These are phyloP conservation scores for Schmidtea mediterranea DNA, from an alignment of 1,140 invertebrate species.

Conservation along the genomic window DNA sequence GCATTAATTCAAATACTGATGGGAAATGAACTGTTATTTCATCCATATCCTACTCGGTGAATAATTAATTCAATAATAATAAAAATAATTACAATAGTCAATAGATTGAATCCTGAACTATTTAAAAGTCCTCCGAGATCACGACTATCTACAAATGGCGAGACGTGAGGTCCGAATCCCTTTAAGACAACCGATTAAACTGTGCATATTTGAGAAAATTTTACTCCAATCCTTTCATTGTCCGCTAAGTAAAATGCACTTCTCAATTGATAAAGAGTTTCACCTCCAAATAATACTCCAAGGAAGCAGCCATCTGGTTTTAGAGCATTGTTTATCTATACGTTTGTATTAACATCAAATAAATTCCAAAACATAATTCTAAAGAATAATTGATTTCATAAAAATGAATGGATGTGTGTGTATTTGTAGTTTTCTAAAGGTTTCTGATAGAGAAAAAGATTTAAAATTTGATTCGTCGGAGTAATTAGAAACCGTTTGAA, in stretches of 20 bases:
- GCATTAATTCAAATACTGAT: constrained; percentile 3
- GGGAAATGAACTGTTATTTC: constrained; percentile 1
- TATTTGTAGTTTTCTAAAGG: no score
- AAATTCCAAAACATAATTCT: no score
- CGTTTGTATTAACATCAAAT: no score
- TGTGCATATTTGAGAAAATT: no score
- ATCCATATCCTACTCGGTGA: not conserved
- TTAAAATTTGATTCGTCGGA: no score
- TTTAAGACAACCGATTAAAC: no score
- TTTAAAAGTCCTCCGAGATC: constrained; percentile 53
- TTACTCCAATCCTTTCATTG: constrained; percentile 37
- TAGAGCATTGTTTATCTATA: constrained; percentile 33
- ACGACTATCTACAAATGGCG: constrained; percentile 56
- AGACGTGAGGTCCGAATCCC: constrained; percentile 69
- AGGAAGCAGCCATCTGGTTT: constrained; percentile 74
- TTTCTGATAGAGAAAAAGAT: no score
- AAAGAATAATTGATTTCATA: no score
- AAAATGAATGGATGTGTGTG: no score
- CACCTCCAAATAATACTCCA: constrained; percentile 75
- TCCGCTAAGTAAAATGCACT: constrained; percentile 76
- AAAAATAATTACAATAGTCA: no score
- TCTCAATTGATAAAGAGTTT: constrained; percentile 67
- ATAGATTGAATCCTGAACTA: constrained; percentile 61
- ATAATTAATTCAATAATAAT: no score
- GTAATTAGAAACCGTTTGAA: no score